Percentiles rank a stretch among this genome's conserved stretches.
These are phyloP conservation scores for Lepus oiostolus DNA, from an alignment of 2,797 vertebrate genomes.

Conservation along the genomic window DNA sequence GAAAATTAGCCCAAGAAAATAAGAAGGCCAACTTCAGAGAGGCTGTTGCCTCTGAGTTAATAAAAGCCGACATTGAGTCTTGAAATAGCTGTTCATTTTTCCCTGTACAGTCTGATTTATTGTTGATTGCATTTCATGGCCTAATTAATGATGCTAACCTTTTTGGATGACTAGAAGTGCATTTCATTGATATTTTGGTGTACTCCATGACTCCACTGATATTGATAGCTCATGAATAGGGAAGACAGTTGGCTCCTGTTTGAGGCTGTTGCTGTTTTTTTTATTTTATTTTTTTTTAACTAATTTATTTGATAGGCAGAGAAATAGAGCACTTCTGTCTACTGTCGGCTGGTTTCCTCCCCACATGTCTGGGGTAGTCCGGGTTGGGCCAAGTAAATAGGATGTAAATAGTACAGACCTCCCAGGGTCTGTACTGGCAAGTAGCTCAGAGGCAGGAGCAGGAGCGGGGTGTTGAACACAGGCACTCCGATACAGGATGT, in stretches of 20 bases:
- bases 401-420: too few species aligned
- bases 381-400: too few species aligned
- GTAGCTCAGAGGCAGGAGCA: too few species aligned
- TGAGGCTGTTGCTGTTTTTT: neutral
- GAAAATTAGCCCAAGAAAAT: conserved; percentile 17
- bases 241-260: neutral
- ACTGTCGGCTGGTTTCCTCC: too few species aligned
- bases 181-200: conserved; percentile 24
- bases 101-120: conserved; percentile 61
- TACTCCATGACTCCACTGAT: neutral
- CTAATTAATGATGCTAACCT: conserved; percentile 52
- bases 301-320: too few species aligned
- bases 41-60: conserved; percentile 51
- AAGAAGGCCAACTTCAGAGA: conserved; percentile 1
- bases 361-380: too few species aligned
- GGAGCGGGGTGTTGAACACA: too few species aligned
- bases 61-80: conserved; percentile 7
- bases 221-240: neutral
- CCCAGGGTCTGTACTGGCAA: too few species aligned
- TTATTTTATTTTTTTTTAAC: neutral
- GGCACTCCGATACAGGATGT: too few species aligned
- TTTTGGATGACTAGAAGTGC: conserved; percentile 20
- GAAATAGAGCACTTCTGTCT: too few species aligned
- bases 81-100: conserved; percentile 60
- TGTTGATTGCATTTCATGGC: conserved; percentile 46